Conservation (phyloP, 2,113 vertebrate genomes). For the Psephotus haematonotus region DNA sequence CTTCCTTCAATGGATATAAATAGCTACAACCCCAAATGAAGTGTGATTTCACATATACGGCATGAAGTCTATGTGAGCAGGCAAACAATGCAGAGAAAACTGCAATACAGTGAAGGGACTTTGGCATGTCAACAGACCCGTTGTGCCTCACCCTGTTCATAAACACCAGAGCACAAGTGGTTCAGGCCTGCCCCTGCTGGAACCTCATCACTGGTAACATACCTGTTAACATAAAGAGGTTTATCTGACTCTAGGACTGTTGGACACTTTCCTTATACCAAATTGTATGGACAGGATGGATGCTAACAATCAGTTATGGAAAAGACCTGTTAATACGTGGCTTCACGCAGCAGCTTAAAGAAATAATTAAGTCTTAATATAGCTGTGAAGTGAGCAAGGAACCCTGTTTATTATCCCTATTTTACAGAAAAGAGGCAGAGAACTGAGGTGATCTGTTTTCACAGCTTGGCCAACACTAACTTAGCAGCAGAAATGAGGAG, state of each 20-base stretch:
- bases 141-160: conserved; percentile 38
- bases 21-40: background rate
- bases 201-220: background rate
- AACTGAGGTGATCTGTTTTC: background rate
- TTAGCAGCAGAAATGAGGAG: background rate
- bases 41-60: background rate
- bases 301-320: background rate
- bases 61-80: background rate
- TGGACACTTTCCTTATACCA: background rate
- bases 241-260: background rate
- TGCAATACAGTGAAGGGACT: background rate
- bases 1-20: background rate
- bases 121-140: background rate
- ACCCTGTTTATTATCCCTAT: background rate
- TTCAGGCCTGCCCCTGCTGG: background rate
- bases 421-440: background rate
- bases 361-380: background rate
- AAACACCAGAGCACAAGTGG: background rate
- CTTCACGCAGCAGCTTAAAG: background rate
- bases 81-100: background rate
- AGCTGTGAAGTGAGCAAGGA: background rate
- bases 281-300: background rate
- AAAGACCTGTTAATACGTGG: background rate
- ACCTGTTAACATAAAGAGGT: background rate
- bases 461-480: background rate